Base-by-base conservation (phyloP, 2,888 invertebrate species). In the Dicyrtoma fusca region DNA sequence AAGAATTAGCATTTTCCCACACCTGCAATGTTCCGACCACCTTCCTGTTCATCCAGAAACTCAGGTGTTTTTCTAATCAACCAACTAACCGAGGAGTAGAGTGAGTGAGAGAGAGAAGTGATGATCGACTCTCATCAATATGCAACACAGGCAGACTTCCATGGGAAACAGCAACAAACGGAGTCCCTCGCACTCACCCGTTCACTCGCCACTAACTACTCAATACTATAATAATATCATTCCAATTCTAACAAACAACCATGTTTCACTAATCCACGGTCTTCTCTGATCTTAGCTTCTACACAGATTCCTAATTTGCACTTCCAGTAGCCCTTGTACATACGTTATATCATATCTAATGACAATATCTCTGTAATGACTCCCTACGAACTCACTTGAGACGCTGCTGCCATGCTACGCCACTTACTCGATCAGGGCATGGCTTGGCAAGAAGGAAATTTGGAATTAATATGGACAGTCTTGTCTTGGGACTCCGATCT, bases 1-100 rank as follows among this genome's bases (percentile, higher is more conserved):
- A 23, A 66, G 62, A 70, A 70, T 73, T 73, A 70, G 73, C 73
- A 73, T 70, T 69, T 73, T 73, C 73, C 73, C 69, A 73, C 65
- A 73, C 73, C 70, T 70, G 70, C 70, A 49, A 17, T 8, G n/a
- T 51, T 23, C 63, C 23, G 19, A 44, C 68, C 57, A 57, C 68
- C 57, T 62, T 62, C 70, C 51, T 53, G 49, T 55, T 63, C 70
- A 70, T 62, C 62, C 62, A 62, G 62, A 53, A 63, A 70, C 63
- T 70, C 70, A 70, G 63, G 70, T 70, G 70, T 62, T 63, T 65
- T 63, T 63, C 59, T 66, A 66, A 66, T 66, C 53, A 66, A 13
- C 68, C 57, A 57, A 68, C 57, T 10, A 57, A 51, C 55, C 55
- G 55, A 65, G 53, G 25, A 23, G 6, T 34, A 3, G n/a, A 55